Evolutionary conservation across 2,888 invertebrate species (phyloP).

Genomic region (Drepana falcataria): DNA sequence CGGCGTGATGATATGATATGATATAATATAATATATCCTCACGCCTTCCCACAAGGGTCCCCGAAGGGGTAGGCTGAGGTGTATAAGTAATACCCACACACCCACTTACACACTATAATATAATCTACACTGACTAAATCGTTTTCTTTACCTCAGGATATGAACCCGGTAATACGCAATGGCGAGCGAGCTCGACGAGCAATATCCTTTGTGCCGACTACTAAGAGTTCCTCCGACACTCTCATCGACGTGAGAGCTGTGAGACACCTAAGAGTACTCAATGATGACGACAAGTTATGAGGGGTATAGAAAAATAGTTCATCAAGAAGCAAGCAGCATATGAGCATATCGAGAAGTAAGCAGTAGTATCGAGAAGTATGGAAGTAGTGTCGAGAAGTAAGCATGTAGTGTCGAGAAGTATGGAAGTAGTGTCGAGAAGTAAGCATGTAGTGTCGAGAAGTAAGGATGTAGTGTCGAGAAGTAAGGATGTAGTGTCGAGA

Average conservation of each 20-base stretch:
- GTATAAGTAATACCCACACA: too few relatives aligned
- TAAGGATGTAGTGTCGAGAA: too few relatives aligned
- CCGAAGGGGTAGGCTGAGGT: too few relatives aligned
- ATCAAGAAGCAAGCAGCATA: neutral
- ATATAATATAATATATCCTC: too few relatives aligned
- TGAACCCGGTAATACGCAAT: constrained; percentile 75
- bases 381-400: neutral
- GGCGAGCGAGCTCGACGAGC: constrained; percentile 82
- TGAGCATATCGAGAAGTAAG: neutral
- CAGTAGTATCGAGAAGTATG: neutral
- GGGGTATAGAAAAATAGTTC: neutral
- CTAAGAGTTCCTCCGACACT: constrained; percentile 74
- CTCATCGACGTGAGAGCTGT: constrained; percentile 67
- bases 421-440: too few relatives aligned
- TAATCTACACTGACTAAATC: neutral
- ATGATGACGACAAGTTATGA: constrained; percentile 58
- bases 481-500: too few relatives aligned
- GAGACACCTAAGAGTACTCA: constrained; percentile 55
- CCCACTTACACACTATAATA: too few relatives aligned
- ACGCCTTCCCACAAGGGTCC: too few relatives aligned
- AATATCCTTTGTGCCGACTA: constrained; percentile 84
- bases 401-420: too few relatives aligned
- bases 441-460: too few relatives aligned
- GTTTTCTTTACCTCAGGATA: constrained; percentile 43
- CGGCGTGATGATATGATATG: too few relatives aligned